Conservation (phyloP, 2,113 vertebrate species). For the Phyllopteryx taeniolatus region DNA sequence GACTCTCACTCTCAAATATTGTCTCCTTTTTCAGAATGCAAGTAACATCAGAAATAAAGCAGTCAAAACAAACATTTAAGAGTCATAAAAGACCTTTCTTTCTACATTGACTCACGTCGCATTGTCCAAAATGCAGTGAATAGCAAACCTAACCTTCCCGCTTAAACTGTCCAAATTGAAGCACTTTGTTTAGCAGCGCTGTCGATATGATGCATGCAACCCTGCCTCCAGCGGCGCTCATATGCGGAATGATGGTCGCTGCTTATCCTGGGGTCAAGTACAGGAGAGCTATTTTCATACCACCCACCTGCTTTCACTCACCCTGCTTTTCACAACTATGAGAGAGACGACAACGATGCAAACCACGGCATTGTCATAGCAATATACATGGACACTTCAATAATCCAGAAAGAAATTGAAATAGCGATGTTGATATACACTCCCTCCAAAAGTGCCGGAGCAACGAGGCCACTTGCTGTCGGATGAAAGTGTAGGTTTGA, state of each 20-base stretch:
- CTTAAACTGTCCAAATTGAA: constrained; percentile 1
- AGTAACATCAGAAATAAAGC: constrained; percentile 7
- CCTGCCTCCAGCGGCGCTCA: constrained; percentile 1
- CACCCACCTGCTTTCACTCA: constrained; percentile 4
- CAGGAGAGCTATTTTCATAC: constrained; percentile 32
- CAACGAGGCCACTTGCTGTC: too few relatives aligned
- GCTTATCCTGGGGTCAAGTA: constrained; percentile 19
- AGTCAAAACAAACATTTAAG: constrained; percentile 22
- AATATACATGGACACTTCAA: not conserved
- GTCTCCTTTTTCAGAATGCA: not conserved
- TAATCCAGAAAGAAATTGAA: too few relatives aligned
- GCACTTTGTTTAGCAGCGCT: constrained; percentile 18
- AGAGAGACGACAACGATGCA: too few relatives aligned
- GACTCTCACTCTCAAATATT: too few relatives aligned
- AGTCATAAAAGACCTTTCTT: too few relatives aligned
- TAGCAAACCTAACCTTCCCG: not conserved
- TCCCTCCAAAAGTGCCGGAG: too few relatives aligned
- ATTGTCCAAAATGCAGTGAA: not conserved
- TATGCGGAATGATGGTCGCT: not conserved
- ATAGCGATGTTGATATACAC: too few relatives aligned
- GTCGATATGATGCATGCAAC: too few relatives aligned
- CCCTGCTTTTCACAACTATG: not conserved
- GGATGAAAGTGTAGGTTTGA: too few relatives aligned
- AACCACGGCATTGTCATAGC: not conserved
- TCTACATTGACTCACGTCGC: not conserved